Conservation (phyloP, 1,140 invertebrate genomes). For the Caerostris extrusa region DNA sequence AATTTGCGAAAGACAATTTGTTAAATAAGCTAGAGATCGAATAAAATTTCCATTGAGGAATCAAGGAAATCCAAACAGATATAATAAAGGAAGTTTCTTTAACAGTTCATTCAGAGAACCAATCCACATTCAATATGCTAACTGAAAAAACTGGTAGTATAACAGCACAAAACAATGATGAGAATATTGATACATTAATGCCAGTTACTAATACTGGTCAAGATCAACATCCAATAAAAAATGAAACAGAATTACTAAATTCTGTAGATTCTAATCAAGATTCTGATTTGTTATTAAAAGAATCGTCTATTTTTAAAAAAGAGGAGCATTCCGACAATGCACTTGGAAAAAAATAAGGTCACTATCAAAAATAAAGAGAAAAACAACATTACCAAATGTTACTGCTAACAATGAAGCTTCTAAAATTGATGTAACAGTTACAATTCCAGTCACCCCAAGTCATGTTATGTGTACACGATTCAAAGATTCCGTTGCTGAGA, state of each 20-base stretch:
- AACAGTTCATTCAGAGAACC: not conserved
- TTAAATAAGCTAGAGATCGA: not conserved
- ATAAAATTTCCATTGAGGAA: not conserved
- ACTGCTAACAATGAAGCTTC: not conserved
- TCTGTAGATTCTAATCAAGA: not conserved
- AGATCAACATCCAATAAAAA: not conserved
- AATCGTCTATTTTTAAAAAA: not conserved
- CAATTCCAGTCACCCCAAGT: constrained; percentile 1
- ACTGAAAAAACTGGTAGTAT: not conserved
- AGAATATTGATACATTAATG: not conserved
- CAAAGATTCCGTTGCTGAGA: constrained; percentile 58
- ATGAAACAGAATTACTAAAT: not conserved
- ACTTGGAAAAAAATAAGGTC: not conserved
- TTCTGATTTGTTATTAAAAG: not conserved
- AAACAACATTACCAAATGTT: not conserved
- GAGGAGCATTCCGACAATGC: not conserved
- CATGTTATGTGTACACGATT: constrained; percentile 65
- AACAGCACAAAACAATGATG: not conserved
- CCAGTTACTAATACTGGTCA: not conserved
- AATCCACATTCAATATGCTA: not conserved
- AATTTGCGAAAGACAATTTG: not conserved
- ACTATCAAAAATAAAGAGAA: not conserved
- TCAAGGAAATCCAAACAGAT: not conserved
- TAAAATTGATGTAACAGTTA: not conserved
- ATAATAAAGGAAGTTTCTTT: not conserved